These are phyloP conservation scores for Camponotus vicinus DNA, from an alignment of 1,140 invertebrate genomes.

Conservation along the genomic window DNA sequence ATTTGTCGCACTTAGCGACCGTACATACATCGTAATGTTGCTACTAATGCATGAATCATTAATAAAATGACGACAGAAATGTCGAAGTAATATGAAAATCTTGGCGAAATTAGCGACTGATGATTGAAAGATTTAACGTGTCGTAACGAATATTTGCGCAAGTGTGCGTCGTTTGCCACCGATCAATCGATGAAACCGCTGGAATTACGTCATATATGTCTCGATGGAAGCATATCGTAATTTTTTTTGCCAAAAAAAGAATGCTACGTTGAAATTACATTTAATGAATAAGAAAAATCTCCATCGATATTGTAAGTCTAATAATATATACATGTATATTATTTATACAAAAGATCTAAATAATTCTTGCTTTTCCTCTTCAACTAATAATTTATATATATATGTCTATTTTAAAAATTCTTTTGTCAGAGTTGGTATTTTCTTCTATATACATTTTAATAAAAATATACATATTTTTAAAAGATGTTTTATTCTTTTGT, in stretches of 20 bases:
- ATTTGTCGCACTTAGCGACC: not conserved
- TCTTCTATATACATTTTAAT: not conserved
- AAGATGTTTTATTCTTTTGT: not conserved
- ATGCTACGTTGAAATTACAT: no score
- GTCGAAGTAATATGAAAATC: slow-evolving; percentile 11
- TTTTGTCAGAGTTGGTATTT: not conserved
- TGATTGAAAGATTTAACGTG: slow-evolving; percentile 16
- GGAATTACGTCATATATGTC: not conserved
- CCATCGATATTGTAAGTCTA: not conserved
- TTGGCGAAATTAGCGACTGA: not conserved
- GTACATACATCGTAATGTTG: not conserved
- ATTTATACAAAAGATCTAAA: not conserved
- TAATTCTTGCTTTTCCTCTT: not conserved
- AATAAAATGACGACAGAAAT: slow-evolving; percentile 21
- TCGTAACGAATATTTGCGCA: slow-evolving; percentile 29
- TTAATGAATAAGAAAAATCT: no score
- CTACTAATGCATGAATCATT: not conserved
- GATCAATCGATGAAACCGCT: not conserved
- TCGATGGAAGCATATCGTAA: not conserved
- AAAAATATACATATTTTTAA: not conserved
- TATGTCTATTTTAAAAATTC: no score
- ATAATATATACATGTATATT: no score
- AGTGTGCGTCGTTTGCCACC: slow-evolving; percentile 14
- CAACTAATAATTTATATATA: not conserved
- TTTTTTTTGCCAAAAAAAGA: no score